Base-by-base conservation (phyloP, 1,140 invertebrate species). In the Cotesia typhae region DNA sequence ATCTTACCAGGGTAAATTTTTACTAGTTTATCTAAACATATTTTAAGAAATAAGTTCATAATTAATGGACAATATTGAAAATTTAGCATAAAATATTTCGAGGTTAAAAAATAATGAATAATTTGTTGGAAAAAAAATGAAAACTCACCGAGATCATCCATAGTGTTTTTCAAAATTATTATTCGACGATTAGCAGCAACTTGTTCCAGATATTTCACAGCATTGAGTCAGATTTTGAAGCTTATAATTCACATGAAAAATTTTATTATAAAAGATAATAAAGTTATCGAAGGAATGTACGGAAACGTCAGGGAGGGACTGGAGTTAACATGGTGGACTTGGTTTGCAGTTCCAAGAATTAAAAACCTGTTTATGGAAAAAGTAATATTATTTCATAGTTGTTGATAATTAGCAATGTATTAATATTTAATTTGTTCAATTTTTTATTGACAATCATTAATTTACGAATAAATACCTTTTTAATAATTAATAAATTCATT, bases 101-200 rank as follows among this genome's bases (percentile, higher is more conserved):
- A 65, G 63, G 63, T 65, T 65, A 65, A 20, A 14, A 14, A 41
- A 2, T 47, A 3, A 64, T 7, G 10, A 47, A 47, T 47, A 47
- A 47, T 65, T 41, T 14, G 7, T 17, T 12, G n/a, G 4, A 41
- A 47, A 65, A 6, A 14, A 12, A 51, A 41, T 47, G 47, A 38
- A 47, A 47, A 65, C 63, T 65, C 37, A 65, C 63, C 63, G 6
- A 65, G 47, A 65, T 65, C 63, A 61, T 52, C 67, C 66, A 51
- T 74, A 78, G 76, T 72, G 79, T 70, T 47, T 47, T 10, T 2
- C 0, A 47, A 47, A 47, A 47, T 10, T 47, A 35, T 35, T 61
- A 61, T 61, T 61, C 35, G 3, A n/a, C 55, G n/a, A 20, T 12
- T 35, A 61, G 17, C 5, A 28, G 17, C 12, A 61, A 37, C 12